Evolutionary conservation across 92 coral and sea anemone genomes (phyloP), one percentile per base, ranked within the genome.

Genomic region (Phenganax subtilis): DNA sequence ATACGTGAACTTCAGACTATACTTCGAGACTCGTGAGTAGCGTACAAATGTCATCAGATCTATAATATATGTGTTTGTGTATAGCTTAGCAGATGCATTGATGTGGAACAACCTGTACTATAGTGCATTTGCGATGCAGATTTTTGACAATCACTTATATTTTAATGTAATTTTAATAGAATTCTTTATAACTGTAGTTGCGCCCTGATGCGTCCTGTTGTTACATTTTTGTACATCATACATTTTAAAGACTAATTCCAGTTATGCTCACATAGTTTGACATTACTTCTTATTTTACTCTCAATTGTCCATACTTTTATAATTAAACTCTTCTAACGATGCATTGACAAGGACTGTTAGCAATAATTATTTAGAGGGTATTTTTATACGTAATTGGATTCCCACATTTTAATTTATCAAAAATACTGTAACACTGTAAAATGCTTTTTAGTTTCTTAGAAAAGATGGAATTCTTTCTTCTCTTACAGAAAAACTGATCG

Each of bases 1-100:
- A 93, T 96, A 31, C 88, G 91, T 31, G 99, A 96, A 77, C 84
- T 96, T 27, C 99, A 96, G 85, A 96, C 99, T 3, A 89, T 92
- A 61, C 59, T 96, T 53, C 85, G 99, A 74, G 96, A 96, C 87
- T 91, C 82, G 99, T 92, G 81, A 77, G 87, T 84, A 68, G 12
- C 31, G 31, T 68, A 17, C 9, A 20, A 30, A 68, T 61, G 14
- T 61, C 28, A 61, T 28, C 25, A 28, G 14, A 15, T 61, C 25
- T 17, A 7, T 61, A 30, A 68, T 68, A 37, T 2, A 30, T 68
- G 17, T 68, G 52, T 53, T 68, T 68, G 53, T 37, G 52, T 30
- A 68, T 30, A 2, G 47, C 14, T 37, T 29, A 17, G 30, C 0
- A 12, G 3, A 68, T 68, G 47, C 47, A 66, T 66, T 27, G 10